Conservation (phyloP, 2,888 invertebrate species). For the Scaptomyza flava region DNA sequence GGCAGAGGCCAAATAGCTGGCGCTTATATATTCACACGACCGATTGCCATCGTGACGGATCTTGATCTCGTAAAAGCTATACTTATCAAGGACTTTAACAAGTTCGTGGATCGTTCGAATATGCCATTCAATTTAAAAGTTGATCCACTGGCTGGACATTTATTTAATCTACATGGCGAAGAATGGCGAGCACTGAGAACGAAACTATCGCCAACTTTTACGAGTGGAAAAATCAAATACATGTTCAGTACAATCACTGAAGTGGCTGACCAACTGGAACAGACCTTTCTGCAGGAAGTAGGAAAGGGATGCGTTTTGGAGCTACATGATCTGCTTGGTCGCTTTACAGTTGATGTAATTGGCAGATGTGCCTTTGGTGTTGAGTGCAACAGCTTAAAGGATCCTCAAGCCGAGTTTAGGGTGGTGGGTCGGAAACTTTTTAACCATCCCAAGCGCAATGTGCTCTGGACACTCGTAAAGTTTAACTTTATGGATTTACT, state of each 20-base stretch:
- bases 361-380: constrained; percentile 85
- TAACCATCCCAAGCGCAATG: background rate
- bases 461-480: constrained; percentile 60
- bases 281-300: constrained; percentile 30
- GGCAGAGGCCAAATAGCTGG: constrained; percentile 64
- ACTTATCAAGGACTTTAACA: constrained; percentile 83
- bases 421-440: constrained; percentile 54
- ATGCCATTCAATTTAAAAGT: constrained; percentile 59
- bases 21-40: constrained; percentile 68
- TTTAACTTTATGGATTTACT: constrained; percentile 34
- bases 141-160: constrained; percentile 80
- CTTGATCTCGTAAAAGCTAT: constrained; percentile 81
- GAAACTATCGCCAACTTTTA: constrained; percentile 85
- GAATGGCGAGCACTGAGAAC: constrained; percentile 84
- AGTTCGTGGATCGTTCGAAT: constrained; percentile 81
- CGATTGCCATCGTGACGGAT: constrained; percentile 69
- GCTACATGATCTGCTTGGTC: constrained; percentile 83
- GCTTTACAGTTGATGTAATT: constrained; percentile 85
- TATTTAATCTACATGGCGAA: constrained; percentile 80
- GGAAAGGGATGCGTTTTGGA: constrained; percentile 71
- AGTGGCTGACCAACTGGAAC: constrained; percentile 69
- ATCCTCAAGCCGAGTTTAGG: constrained; percentile 82
- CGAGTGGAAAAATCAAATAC: constrained; percentile 85
- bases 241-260: constrained; percentile 83
- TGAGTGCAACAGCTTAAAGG: constrained; percentile 83